phyloP scores from a whole-genome alignment of 2,797 vertebrate species.

The Xenopus petersii region DNA sequence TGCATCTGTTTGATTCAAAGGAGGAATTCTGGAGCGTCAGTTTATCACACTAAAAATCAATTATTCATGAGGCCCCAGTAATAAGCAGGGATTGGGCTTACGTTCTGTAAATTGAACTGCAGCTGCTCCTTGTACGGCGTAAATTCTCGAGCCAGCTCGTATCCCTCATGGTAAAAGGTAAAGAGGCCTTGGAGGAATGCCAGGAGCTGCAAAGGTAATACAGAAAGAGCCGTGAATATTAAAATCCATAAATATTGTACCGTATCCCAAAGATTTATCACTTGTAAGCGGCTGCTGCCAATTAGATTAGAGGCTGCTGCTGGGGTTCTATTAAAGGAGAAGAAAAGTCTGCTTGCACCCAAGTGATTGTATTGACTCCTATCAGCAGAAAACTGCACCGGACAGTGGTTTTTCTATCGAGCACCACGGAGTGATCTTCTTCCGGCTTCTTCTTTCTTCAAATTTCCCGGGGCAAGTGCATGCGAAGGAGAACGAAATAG shows the following conservation, averaged over 20 bases:
- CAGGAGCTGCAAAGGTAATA: conserved; percentile 77
- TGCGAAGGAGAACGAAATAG: no score
- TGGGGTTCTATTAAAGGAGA: no score
- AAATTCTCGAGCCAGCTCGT: conserved; percentile 93
- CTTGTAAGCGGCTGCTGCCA: conserved; percentile 16
- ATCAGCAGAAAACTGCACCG: no score
- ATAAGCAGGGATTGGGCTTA: conserved; percentile 64
- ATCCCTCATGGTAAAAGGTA: conserved; percentile 97
- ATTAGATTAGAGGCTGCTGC: conserved; percentile 4
- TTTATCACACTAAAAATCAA: conserved; percentile 25
- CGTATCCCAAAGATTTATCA: conserved; percentile 8
- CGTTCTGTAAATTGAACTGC: conserved; percentile 97
- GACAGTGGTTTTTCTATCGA: no score
- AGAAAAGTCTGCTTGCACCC: no score
- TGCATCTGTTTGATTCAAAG: conserved; percentile 17
- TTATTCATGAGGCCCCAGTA: conserved; percentile 25
- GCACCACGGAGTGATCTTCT: no score
- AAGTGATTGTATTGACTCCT: no score
- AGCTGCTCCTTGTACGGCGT: conserved; percentile 95
- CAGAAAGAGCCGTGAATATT: conserved; percentile 17
- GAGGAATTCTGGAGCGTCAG: not conserved
- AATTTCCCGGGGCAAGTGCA: no score
- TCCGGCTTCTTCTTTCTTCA: no score
- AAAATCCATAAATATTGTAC: conserved; percentile 12
- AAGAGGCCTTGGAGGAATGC: conserved; percentile 97